Percentiles rank a stretch among this genome's conserved stretches.
Evolutionary conservation across 1,140 invertebrate species (phyloP).

Genomic region (fruit fly (Drosophila melanogaster)): DNA sequence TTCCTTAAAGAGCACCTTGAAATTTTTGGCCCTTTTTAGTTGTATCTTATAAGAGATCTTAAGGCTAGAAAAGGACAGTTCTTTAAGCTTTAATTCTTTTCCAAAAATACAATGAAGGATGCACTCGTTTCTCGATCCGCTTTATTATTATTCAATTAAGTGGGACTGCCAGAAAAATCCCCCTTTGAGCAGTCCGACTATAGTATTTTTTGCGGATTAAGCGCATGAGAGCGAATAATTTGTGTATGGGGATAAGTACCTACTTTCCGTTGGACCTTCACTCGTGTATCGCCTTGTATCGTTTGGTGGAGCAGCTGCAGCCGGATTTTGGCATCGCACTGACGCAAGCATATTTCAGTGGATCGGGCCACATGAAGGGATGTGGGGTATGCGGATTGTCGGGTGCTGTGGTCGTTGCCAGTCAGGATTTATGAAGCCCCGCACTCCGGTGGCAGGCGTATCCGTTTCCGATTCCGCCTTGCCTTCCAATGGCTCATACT

Average conservation of each 20-base stretch:
- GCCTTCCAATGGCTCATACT: conserved; percentile 21
- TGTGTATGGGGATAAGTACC: conserved; percentile 17
- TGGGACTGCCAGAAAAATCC: conserved; percentile 1
- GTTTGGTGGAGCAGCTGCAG: conserved; percentile 38
- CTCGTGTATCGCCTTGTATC: conserved; percentile 27
- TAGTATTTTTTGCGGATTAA: conserved; percentile 37
- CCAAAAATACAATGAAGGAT: too few species aligned
- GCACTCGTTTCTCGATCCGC: too few species aligned
- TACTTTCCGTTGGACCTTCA: conserved; percentile 4
- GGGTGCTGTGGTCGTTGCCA: conserved; percentile 36
- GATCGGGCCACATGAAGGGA: conserved; percentile 8
- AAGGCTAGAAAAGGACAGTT: too few species aligned
- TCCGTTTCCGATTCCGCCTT: conserved; percentile 49
- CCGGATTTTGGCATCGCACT: conserved; percentile 45
- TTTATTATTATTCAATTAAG: conserved; percentile 6
- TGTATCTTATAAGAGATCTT: too few species aligned
- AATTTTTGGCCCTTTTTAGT: background rate
- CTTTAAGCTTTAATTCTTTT: too few species aligned
- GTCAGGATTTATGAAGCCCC: conserved; percentile 64
- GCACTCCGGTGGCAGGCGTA: conserved; percentile 50
- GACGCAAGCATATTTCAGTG: conserved; percentile 48
- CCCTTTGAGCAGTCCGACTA: background rate
- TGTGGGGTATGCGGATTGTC: conserved; percentile 2
- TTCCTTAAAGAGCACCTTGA: background rate
- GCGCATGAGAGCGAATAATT: conserved; percentile 26